These are phyloP conservation scores for Phalloptychus januarius DNA, from an alignment of 2,797 vertebrate genomes.

Conservation along the genomic window DNA sequence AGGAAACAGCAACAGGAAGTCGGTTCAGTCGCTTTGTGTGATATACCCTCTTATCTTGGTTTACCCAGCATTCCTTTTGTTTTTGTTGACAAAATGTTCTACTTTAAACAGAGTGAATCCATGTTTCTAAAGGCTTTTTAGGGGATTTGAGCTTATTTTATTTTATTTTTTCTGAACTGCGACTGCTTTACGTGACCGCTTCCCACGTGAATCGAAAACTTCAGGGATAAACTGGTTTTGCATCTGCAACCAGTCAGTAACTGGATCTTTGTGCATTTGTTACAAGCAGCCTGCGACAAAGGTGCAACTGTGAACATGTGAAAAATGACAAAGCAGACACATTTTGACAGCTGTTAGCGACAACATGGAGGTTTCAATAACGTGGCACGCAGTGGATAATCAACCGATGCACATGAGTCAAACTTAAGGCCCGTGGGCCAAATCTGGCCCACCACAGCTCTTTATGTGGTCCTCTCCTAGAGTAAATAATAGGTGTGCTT, in stretches of 20 bases:
- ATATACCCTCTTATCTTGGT: not conserved
- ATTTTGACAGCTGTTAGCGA: not conserved
- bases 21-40: not conserved
- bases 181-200: not conserved
- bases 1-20: constrained; percentile 16
- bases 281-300: not conserved
- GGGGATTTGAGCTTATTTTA: not conserved
- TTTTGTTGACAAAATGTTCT: not conserved
- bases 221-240: not conserved
- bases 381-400: not conserved
- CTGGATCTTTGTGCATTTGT: not conserved
- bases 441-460: too few relatives aligned
- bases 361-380: not conserved
- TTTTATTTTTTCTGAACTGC: not conserved
- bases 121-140: not conserved
- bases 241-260: not conserved
- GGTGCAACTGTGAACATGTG: not conserved
- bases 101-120: not conserved
- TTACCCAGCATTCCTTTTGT: not conserved
- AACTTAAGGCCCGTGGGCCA: not conserved
- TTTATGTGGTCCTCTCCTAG: too few relatives aligned
- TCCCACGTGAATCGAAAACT: not conserved
- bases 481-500: too few relatives aligned
- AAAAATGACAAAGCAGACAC: not conserved
- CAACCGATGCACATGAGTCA: not conserved